phyloP scores from a whole-genome alignment of 2,113 vertebrate genomes.

The Nothoprocta perdicaria region DNA sequence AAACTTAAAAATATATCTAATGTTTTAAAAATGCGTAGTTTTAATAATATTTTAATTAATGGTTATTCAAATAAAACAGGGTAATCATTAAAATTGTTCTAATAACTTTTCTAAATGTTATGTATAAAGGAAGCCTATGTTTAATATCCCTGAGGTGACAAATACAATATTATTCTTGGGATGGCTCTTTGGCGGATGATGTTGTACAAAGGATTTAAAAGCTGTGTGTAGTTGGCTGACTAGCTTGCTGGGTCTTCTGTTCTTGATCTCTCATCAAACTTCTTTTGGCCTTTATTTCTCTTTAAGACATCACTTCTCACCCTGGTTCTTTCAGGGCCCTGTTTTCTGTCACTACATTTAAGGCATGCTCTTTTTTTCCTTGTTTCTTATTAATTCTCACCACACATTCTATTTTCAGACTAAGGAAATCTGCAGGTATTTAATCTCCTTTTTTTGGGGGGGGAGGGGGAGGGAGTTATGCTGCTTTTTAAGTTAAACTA shows the following conservation, averaged over 20 bases:
- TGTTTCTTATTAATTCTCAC: neutral
- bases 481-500: slow-evolving; percentile 18
- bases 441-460: neutral
- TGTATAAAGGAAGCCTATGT: slow-evolving; percentile 32
- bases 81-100: neutral
- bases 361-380: neutral
- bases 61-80: slow-evolving; percentile 11
- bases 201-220: slow-evolving; percentile 46
- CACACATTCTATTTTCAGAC: neutral
- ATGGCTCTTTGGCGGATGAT: slow-evolving; percentile 12
- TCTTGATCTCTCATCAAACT: slow-evolving; percentile 18
- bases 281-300: slow-evolving; percentile 9
- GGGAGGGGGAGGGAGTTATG: neutral
- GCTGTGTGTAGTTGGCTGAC: neutral
- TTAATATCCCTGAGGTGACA: slow-evolving; percentile 25
- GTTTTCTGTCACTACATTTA: slow-evolving; percentile 4
- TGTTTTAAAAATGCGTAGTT: slow-evolving; percentile 7
- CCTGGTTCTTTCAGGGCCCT: neutral
- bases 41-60: neutral
- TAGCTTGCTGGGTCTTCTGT: neutral
- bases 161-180: slow-evolving; percentile 42
- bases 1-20: neutral
- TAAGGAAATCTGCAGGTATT: slow-evolving; percentile 4
- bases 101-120: slow-evolving; percentile 13
- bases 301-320: slow-evolving; percentile 7